Conservation (phyloP, 2,888 invertebrate genomes). For the Andrena haemorrhoa region DNA sequence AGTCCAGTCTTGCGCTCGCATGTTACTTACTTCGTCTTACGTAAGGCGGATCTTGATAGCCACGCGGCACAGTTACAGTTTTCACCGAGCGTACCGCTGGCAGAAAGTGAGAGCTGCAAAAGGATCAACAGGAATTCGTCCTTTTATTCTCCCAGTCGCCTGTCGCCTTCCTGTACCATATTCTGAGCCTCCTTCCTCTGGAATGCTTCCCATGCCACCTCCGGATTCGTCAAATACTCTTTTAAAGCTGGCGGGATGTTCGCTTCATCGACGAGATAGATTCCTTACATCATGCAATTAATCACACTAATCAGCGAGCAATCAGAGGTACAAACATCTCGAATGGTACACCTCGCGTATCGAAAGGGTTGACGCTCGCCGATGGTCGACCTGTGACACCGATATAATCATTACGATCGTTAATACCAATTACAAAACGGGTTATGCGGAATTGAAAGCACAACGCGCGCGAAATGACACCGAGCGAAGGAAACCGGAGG, state of each 20-base stretch:
- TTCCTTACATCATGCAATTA: neutral
- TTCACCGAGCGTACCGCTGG: constrained; percentile 58
- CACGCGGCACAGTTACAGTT: constrained; percentile 64
- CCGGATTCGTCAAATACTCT: too few species aligned
- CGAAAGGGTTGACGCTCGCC: neutral
- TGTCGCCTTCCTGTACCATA: constrained; percentile 4
- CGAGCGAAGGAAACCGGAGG: neutral
- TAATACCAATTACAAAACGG: constrained; percentile 34
- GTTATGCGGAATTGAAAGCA: constrained; percentile 22
- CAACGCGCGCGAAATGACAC: constrained; percentile 1
- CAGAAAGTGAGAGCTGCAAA: constrained; percentile 66
- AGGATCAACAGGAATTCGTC: constrained; percentile 56
- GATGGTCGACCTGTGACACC: constrained; percentile 8
- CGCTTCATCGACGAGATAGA: neutral
- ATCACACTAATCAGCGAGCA: neutral
- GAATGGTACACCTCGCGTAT: neutral
- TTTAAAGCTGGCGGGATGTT: neutral
- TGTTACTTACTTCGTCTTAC: constrained; percentile 55
- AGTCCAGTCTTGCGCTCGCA: constrained; percentile 32
- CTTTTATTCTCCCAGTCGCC: constrained; percentile 37
- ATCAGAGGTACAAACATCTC: neutral
- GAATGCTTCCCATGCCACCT: neutral
- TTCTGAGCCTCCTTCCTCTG: neutral
- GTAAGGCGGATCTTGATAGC: constrained; percentile 74
- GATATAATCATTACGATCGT: constrained; percentile 19